Evolutionary conservation across 2,888 invertebrate species (phyloP), one percentile per base, ranked within the genome.

Genomic region (Platypus cylindrus): DNA sequence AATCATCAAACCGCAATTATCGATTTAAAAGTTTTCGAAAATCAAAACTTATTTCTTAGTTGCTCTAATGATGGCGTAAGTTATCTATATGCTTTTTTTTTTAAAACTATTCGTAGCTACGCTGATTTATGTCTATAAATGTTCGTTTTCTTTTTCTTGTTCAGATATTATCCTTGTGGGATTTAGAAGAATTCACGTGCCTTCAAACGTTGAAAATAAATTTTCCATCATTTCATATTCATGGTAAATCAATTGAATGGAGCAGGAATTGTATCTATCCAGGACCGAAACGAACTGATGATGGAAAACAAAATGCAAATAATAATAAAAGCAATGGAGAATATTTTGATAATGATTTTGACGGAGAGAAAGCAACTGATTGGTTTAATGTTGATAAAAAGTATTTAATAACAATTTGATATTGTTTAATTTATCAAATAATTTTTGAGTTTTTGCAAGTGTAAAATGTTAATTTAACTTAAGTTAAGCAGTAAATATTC

Each of bases 101-200:
- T 25, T 18, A n/a, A n/a, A n/a, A n/a, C n/a, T n/a, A n/a, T n/a
- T n/a, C n/a, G n/a, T n/a, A n/a, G n/a, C 7, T 7, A 8, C 22
- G 7, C 22, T 9, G 22, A 20, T 20, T 11, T 11, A 53, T n/a
- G n/a, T n/a, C n/a, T n/a, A n/a, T n/a, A n/a, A n/a, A n/a, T n/a
- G n/a, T n/a, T n/a, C n/a, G n/a, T n/a, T n/a, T n/a, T n/a, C n/a
- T n/a, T n/a, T n/a, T n/a, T n/a, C n/a, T n/a, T n/a, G n/a, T 28
- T 5, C 53, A 75, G 75, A 59, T 63, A 14, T 45, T 75, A 8
- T 68, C 72, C 49, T 59, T 75, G 17, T 75, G 74, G 73, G 68
- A 73, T 45, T 49, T 74, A 23, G 66, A 66, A 41, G 70, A 71
- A 40, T 67, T 71, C 37, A 65, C 61, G 34, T 64, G 73, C 28